Evolutionary conservation across 2,888 invertebrate species (phyloP).

Genomic region (Leptarthrus brevirostris): DNA sequence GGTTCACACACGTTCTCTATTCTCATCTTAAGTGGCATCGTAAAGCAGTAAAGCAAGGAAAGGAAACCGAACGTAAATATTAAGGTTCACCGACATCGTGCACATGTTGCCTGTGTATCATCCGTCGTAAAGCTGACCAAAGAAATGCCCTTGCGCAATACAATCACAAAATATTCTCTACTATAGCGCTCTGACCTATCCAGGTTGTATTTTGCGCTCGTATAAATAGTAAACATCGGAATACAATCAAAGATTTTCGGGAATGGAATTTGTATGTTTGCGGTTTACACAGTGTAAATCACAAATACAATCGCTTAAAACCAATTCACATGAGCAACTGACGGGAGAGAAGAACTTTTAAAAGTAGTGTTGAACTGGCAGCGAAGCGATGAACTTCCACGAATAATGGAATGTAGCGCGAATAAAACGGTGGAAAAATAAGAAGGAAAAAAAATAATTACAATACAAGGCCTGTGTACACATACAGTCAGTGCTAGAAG

Average conservation of each 20-base stretch:
- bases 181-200: neutral
- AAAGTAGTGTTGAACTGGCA: constrained; percentile 45
- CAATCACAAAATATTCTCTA: neutral
- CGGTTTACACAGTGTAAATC: too few relatives aligned
- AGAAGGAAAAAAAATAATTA: neutral
- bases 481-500: too few relatives aligned
- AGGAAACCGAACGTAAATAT: constrained; percentile 16
- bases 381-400: constrained; percentile 48
- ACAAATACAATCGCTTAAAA: neutral
- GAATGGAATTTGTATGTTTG: too few relatives aligned
- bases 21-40: neutral
- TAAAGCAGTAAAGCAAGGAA: neutral
- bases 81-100: constrained; percentile 29
- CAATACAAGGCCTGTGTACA: neutral
- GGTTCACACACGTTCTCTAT: neutral
- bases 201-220: too few relatives aligned
- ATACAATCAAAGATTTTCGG: too few relatives aligned
- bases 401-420: constrained; percentile 39
- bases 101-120: neutral
- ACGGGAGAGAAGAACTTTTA: constrained; percentile 1
- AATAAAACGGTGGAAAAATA: neutral
- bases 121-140: neutral
- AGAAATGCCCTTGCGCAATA: constrained; percentile 35
- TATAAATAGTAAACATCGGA: too few relatives aligned
- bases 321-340: constrained; percentile 1